Evolutionary conservation across 1,140 invertebrate genomes (phyloP), one percentile per base, ranked within the genome.

Genomic region (Drosophila insularis): DNA sequence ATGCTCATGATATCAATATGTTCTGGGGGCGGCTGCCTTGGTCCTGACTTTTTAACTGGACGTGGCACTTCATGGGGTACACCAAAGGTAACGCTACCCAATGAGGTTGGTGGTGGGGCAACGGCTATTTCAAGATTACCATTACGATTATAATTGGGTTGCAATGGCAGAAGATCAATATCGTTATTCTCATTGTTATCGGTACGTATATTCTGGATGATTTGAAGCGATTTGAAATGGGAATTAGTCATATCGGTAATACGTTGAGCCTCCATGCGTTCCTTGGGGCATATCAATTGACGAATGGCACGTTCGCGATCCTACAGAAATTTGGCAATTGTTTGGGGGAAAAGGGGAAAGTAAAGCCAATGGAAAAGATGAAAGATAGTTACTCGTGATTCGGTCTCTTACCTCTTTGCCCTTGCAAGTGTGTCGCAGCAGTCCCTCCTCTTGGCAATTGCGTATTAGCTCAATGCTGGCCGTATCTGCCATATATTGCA

Each of bases 381-480:
- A 4, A 11, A 27, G 4, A 17, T 10, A 1, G 2, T 19, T n/a
- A 46, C 27, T 35, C 23, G 4, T n/a, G 0, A 14, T 23, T 32
- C 1, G 0, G 1, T 10, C 4, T 92, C 93, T 93, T 92, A 95
- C 95, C 91, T 94, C 93, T 89, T 95, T 94, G 80, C 95, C 94
- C 78, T 94, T 95, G 90, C 95, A 96, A 31, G 94, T 94, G 65
- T 95, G 94, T 56, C 94, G 92, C 80, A 95, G 93, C 31, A 96
- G 96, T 40, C 97, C 97, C 92, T 97, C 97, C 35, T 92, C 91
- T 62, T 98, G 93, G 90, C 97, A 96, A 92, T 98, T 98, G 40
- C 96, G 96, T 23, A 97, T 97, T 43, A 98, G 92, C 80, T 97
- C 96, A 40, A 98, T 94, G 35, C 97, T 94, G 21, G 97, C 94